These are phyloP conservation scores for Aplocera efformata DNA, from an alignment of 2,888 invertebrate species.

Conservation along the genomic window DNA sequence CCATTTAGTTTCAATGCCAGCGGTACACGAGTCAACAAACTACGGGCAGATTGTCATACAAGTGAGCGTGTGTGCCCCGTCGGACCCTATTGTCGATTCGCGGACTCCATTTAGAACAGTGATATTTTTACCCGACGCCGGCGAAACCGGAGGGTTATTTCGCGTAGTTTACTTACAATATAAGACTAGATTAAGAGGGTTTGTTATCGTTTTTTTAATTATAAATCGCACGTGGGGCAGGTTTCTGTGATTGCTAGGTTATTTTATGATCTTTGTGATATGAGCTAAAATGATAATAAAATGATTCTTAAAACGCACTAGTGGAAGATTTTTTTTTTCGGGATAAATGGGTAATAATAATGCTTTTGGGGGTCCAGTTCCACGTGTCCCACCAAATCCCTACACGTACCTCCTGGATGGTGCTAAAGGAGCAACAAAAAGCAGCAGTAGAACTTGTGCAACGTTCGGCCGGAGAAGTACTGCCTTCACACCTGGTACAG, in stretches of 20 bases:
- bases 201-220: slow-evolving; percentile 9
- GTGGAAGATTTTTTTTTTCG: not conserved
- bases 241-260: slow-evolving; percentile 51
- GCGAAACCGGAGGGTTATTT: slow-evolving; percentile 14
- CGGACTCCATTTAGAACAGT: slow-evolving; percentile 61
- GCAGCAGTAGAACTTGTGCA: no score
- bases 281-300: slow-evolving; percentile 46
- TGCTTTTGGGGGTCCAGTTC: no score
- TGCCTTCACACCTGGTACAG: no score
- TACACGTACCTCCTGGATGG: no score
- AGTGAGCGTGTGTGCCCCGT: slow-evolving; percentile 33
- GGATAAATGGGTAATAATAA: no score
- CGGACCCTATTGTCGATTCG: slow-evolving; percentile 48
- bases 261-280: slow-evolving; percentile 38
- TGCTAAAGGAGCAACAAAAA: no score
- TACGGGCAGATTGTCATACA: slow-evolving; percentile 49
- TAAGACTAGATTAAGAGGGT: not conserved
- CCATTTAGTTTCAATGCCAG: slow-evolving; percentile 76
- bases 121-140: slow-evolving; percentile 49
- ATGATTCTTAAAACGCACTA: slow-evolving; percentile 25
- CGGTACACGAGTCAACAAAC: slow-evolving; percentile 74
- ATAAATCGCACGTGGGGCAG: slow-evolving; percentile 38
- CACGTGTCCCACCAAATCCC: no score
- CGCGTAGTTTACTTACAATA: slow-evolving; percentile 5
- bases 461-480: no score